These are phyloP conservation scores for Epicauta chinensis DNA, from an alignment of 1,140 invertebrate genomes.

Conservation along the genomic window DNA sequence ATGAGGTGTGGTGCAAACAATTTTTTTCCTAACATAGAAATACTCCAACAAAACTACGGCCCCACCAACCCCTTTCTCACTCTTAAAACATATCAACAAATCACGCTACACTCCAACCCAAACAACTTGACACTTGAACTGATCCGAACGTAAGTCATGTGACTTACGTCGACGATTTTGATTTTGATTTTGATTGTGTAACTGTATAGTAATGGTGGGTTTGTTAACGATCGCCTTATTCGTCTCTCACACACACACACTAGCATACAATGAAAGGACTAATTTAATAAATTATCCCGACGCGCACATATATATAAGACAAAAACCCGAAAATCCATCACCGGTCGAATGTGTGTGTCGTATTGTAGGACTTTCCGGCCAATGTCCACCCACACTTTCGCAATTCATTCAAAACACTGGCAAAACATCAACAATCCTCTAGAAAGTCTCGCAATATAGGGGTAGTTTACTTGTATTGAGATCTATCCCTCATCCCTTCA, in stretches of 20 bases:
- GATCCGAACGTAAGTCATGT: no score
- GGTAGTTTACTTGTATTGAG: not conserved
- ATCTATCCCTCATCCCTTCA: not conserved
- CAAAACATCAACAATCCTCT: conserved; percentile 16
- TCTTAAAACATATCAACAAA: no score
- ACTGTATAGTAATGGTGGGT: no score
- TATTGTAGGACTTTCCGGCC: not conserved
- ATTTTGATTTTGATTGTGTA: no score
- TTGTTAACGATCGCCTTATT: no score
- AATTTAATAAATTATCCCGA: conserved; percentile 17
- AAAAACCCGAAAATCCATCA: conserved; percentile 18
- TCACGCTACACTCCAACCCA: no score
- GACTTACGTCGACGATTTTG: no score
- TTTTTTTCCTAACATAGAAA: no score
- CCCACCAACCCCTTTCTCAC: no score
- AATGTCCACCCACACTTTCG: conserved; percentile 11
- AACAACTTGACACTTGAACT: no score
- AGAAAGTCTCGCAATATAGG: not conserved
- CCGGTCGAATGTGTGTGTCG: conserved; percentile 12
- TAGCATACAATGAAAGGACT: conserved; percentile 12
- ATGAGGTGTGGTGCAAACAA: not conserved
- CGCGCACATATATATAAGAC: conserved; percentile 12
- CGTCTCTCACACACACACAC: not conserved
- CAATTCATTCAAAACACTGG: not conserved
- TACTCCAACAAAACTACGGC: no score